Evolutionary conservation across 2,113 vertebrate genomes (phyloP).

Genomic region (Camelus dromedarius): DNA sequence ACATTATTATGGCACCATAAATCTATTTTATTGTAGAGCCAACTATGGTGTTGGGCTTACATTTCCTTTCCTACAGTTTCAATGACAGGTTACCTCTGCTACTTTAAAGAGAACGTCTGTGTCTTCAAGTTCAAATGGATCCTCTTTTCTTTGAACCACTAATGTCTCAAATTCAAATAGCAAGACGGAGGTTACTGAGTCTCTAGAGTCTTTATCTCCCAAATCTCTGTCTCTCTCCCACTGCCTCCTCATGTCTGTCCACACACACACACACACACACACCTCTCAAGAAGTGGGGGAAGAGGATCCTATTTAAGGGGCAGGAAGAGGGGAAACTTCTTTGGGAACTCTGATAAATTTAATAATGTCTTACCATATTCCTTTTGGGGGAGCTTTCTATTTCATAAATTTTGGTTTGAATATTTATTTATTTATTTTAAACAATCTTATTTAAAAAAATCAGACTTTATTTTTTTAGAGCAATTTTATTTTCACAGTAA

Average conservation of each 20-base stretch:
- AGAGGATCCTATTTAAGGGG: background rate
- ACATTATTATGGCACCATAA: conserved; percentile 6
- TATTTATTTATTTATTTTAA: background rate
- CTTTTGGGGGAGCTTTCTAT: background rate
- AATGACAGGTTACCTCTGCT: background rate
- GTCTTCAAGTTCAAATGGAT: conserved; percentile 10
- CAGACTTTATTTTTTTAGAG: background rate
- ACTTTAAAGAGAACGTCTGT: background rate
- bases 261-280: background rate
- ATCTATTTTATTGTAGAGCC: conserved; percentile 30
- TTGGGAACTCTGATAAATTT: background rate
- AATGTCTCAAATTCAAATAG: conserved; percentile 38
- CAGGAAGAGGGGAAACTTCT: background rate
- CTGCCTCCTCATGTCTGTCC: background rate
- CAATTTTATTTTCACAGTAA: background rate
- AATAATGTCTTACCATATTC: background rate
- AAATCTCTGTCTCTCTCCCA: background rate
- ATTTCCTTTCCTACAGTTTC: conserved; percentile 2
- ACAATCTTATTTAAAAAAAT: background rate
- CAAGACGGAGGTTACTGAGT: background rate
- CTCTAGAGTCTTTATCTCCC: background rate
- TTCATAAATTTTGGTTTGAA: background rate
- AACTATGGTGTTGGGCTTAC: background rate
- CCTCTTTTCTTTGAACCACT: background rate
- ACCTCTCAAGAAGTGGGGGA: background rate